These are phyloP conservation scores for Octomys mimax DNA, from an alignment of 2,797 vertebrate species.

Conservation along the genomic window DNA sequence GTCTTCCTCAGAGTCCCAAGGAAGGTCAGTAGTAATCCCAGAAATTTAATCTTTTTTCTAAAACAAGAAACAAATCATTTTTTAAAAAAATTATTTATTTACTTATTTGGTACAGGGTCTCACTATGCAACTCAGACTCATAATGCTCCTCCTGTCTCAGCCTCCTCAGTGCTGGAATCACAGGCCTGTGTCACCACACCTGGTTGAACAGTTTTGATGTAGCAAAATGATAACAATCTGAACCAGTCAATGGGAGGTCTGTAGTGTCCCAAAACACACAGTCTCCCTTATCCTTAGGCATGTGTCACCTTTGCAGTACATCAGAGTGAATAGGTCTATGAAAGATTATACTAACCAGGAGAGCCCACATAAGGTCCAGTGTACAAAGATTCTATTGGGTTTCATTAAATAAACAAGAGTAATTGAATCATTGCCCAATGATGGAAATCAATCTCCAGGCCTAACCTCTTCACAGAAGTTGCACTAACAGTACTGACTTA, in stretches of 20 bases:
- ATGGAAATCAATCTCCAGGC: neutral
- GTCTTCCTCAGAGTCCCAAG: conserved; percentile 37
- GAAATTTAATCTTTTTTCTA: conserved; percentile 39
- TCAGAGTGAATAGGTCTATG: neutral
- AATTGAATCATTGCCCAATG: neutral
- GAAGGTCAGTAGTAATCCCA: neutral
- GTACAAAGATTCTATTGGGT: neutral
- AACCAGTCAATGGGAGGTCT: neutral
- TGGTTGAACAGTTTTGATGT: neutral
- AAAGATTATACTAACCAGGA: neutral
- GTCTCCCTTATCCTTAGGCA: neutral
- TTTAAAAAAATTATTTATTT: too few relatives aligned
- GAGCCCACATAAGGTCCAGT: neutral
- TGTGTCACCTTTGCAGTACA: neutral
- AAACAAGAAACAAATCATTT: too few relatives aligned
- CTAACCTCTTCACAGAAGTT: neutral
- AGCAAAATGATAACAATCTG: conserved; percentile 26
- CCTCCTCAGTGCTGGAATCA: too few relatives aligned
- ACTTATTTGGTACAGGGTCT: too few relatives aligned
- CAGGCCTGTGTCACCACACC: too few relatives aligned
- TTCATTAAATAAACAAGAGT: neutral
- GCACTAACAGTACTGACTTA: neutral
- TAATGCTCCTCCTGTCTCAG: too few relatives aligned
- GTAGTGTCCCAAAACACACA: neutral
- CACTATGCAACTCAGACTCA: too few relatives aligned